These are phyloP conservation scores for Drosophila suzukii DNA, from an alignment of 1,140 invertebrate genomes.

Conservation along the genomic window DNA sequence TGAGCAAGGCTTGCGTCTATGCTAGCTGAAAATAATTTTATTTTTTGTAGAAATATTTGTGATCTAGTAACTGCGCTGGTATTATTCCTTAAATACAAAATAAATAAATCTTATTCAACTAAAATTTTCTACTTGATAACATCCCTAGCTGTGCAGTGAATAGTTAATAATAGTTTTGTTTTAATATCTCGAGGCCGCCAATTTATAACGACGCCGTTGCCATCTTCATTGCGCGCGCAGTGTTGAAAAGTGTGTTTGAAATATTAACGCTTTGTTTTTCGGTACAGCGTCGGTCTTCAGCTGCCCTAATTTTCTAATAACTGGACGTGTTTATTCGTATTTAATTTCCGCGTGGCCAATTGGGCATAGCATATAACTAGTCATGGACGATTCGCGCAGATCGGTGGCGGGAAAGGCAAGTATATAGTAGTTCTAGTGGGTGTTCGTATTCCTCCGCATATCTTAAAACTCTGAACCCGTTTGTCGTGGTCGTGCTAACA, in stretches of 20 bases:
- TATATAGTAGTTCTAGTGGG: background rate
- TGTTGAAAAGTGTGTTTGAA: constrained; percentile 72
- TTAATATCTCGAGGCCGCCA: background rate
- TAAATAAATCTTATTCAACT: background rate
- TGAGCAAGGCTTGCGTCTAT: background rate
- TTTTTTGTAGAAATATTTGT: background rate
- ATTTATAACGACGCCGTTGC: constrained; percentile 22
- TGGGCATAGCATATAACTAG: constrained; percentile 3
- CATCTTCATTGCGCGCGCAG: constrained; percentile 37
- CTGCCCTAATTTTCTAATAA: constrained; percentile 9
- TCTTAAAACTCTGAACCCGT: background rate
- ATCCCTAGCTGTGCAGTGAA: background rate
- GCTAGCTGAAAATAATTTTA: background rate
- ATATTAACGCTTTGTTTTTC: constrained; percentile 70
- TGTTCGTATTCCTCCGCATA: background rate
- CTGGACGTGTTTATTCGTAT: background rate
- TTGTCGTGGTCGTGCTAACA: background rate
- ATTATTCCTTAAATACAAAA: background rate
- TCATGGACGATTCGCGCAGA: constrained; percentile 64
- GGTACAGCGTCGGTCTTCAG: constrained; percentile 59
- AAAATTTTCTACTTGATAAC: background rate
- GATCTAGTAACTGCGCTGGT: background rate
- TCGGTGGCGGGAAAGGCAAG: constrained; percentile 41
- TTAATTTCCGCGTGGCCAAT: constrained; percentile 4
- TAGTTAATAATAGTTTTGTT: too few species aligned